phyloP scores from a whole-genome alignment of 2,113 vertebrate species.

The Montifringilla adamsi region DNA sequence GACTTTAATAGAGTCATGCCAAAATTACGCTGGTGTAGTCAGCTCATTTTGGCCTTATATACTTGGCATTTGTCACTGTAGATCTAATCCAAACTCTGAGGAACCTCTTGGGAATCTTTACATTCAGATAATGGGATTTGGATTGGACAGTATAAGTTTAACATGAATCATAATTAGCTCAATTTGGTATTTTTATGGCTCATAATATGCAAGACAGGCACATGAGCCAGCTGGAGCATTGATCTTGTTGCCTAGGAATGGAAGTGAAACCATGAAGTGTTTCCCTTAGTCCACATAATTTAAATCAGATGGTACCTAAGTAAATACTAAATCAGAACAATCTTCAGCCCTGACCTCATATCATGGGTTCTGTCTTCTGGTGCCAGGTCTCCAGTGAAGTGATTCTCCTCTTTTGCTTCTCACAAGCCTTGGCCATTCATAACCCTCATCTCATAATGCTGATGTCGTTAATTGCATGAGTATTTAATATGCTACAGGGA shows the following conservation, averaged over 20 bases:
- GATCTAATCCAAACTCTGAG: neutral
- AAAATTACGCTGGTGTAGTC: neutral
- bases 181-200: neutral
- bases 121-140: neutral
- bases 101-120: neutral
- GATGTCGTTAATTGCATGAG: neutral
- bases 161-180: neutral
- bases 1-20: neutral
- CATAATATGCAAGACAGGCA: neutral
- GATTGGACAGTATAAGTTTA: neutral
- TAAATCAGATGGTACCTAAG: neutral
- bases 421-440: neutral
- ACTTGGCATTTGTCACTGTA: neutral
- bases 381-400: neutral
- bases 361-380: neutral
- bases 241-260: neutral
- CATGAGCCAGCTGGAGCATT: neutral
- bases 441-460: neutral
- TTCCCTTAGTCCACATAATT: neutral
- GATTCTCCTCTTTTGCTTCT: neutral
- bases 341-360: neutral
- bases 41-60: constrained; percentile 12
- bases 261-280: neutral
- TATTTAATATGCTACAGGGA: neutral
- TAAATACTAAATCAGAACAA: neutral